These are phyloP conservation scores for Heliothis peltigera DNA, from an alignment of 2,888 invertebrate genomes.

Conservation along the genomic window DNA sequence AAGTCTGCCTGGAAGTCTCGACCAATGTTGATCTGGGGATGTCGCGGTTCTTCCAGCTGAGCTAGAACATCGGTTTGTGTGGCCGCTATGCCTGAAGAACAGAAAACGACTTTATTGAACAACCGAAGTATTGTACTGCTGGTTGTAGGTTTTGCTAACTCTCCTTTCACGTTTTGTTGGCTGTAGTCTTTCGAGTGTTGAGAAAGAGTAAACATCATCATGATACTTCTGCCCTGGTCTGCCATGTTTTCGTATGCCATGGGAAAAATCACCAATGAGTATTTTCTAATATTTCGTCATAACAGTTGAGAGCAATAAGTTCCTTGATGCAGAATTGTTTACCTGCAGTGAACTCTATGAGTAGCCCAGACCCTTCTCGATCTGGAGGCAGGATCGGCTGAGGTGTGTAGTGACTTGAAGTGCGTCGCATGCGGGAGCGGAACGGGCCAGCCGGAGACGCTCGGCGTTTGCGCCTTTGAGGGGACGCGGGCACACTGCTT, in stretches of 20 bases:
- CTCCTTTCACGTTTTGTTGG: neutral
- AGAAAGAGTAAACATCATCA: neutral
- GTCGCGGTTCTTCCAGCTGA: conserved; percentile 81
- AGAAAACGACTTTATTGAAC: neutral
- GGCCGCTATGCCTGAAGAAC: conserved; percentile 66
- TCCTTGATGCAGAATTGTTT: conserved; percentile 16
- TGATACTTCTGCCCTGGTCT: neutral
- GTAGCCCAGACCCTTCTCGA: conserved; percentile 96
- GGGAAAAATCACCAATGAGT: neutral
- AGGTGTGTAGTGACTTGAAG: conserved; percentile 94
- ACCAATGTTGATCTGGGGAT: conserved; percentile 96
- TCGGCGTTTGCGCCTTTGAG: conserved; percentile 91
- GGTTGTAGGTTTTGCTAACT: neutral
- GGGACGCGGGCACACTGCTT: conserved; percentile 92
- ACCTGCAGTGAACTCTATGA: conserved; percentile 88
- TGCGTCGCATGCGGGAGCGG: conserved; percentile 86
- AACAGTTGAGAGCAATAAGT: neutral
- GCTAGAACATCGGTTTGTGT: conserved; percentile 76
- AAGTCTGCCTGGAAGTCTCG: conserved; percentile 95
- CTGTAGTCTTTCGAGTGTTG: neutral
- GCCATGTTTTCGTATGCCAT: neutral
- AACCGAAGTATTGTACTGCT: neutral
- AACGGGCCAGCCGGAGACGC: conserved; percentile 91
- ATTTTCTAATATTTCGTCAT: neutral
- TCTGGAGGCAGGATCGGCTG: conserved; percentile 98